Evolutionary conservation across 2,797 vertebrate genomes (phyloP).

Genomic region (Aplochiton taeniatus): DNA sequence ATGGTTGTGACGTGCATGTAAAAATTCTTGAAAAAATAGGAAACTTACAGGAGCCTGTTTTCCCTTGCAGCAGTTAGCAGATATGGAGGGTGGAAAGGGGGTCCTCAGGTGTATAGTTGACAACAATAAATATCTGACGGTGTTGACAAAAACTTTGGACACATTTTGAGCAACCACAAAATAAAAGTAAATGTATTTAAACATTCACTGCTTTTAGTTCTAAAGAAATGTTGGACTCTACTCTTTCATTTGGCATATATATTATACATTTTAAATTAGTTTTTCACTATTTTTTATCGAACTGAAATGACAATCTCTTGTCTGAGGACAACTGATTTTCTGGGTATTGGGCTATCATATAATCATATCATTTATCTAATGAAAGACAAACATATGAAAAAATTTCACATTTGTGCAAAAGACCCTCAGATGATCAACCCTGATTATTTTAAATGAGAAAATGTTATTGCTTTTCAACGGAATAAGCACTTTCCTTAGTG

Average conservation of each 20-base stretch:
- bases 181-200: constrained; percentile 1
- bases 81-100: constrained; percentile 4
- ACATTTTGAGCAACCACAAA: constrained; percentile 13
- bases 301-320: constrained; percentile 8
- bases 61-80: constrained; percentile 2
- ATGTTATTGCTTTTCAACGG: constrained; percentile 5
- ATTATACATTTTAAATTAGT: background rate
- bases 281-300: constrained; percentile 1
- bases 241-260: constrained; percentile 6
- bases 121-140: constrained; percentile 9
- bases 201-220: constrained; percentile 9
- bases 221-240: constrained; percentile 1
- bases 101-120: constrained; percentile 5
- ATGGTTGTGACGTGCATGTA: background rate
- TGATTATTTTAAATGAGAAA: too few species aligned
- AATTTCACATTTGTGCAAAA: background rate
- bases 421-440: background rate
- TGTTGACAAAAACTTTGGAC: constrained; percentile 5
- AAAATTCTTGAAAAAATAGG: background rate
- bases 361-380: constrained; percentile 1
- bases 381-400: constrained; percentile 2
- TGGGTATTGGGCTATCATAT: constrained; percentile 1
- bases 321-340: constrained; percentile 7
- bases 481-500: constrained; percentile 18
- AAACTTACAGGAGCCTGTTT: constrained; percentile 12